Conservation (phyloP, 2,797 vertebrate species). For the Eulemur albifrons region DNA sequence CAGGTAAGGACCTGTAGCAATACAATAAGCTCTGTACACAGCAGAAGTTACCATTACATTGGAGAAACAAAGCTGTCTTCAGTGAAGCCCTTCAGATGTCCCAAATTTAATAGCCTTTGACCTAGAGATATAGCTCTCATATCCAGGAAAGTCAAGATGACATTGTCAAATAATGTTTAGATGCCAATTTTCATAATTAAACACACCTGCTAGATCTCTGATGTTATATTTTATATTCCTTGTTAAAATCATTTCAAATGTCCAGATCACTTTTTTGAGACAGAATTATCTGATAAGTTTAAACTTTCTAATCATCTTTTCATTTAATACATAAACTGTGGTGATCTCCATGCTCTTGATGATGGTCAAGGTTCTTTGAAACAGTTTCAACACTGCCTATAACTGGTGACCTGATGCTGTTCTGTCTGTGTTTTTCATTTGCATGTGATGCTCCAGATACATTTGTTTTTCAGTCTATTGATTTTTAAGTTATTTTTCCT, state of each 20-base stretch:
- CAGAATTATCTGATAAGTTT: background rate
- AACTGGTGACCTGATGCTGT: no score
- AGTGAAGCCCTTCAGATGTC: background rate
- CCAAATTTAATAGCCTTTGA: background rate
- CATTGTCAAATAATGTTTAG: background rate
- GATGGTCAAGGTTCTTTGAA: background rate
- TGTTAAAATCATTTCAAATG: background rate
- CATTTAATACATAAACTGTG: no score
- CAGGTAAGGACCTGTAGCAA: constrained; percentile 51
- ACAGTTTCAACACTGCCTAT: background rate
- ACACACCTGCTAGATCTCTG: background rate
- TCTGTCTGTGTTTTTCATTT: background rate
- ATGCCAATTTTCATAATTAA: background rate
- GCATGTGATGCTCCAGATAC: background rate
- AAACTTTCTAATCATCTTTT: background rate
- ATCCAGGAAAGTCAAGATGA: background rate
- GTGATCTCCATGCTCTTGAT: background rate
- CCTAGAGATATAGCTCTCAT: background rate
- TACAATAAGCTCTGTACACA: constrained; percentile 8
- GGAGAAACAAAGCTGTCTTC: background rate
- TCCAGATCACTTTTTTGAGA: background rate
- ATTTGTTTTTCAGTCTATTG: background rate
- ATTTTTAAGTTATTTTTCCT: constrained; percentile 2
- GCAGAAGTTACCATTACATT: background rate
- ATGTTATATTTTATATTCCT: background rate